phyloP scores from a whole-genome alignment of 1,140 invertebrate genomes.

The Euura saliciscinereae region DNA sequence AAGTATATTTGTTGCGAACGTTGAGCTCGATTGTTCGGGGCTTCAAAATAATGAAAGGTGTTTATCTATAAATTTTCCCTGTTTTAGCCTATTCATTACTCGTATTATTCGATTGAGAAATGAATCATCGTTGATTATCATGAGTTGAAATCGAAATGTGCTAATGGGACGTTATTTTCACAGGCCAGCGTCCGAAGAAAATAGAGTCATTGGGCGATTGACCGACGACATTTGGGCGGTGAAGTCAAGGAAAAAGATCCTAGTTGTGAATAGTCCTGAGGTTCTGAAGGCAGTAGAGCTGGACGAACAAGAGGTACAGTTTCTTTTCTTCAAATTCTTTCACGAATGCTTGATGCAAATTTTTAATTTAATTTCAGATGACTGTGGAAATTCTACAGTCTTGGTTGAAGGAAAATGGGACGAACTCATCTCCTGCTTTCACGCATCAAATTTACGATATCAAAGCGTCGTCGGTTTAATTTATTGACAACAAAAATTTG shows the following conservation, averaged over 20 bases:
- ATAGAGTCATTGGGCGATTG: constrained; percentile 35
- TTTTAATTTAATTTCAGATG: constrained; percentile 27
- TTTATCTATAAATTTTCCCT: too few relatives aligned
- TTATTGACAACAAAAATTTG: background rate
- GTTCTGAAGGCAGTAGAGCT: constrained; percentile 32
- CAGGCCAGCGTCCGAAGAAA: constrained; percentile 19
- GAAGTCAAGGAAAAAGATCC: constrained; percentile 35
- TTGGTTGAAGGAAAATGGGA: constrained; percentile 35
- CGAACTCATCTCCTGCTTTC: constrained; percentile 27
- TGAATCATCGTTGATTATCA: too few relatives aligned
- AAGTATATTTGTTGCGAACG: too few relatives aligned
- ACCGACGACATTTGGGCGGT: constrained; percentile 37
- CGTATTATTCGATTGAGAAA: too few relatives aligned
- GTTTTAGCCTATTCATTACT: too few relatives aligned
- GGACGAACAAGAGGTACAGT: constrained; percentile 25
- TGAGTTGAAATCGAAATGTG: too few relatives aligned
- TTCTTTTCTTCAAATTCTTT: background rate
- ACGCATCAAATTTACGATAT: constrained; percentile 30
- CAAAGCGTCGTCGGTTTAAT: background rate
- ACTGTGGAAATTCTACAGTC: constrained; percentile 32
- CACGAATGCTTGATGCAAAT: constrained; percentile 10
- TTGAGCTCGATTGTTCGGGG: too few relatives aligned
- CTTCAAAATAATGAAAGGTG: too few relatives aligned
- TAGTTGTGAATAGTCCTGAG: constrained; percentile 31
- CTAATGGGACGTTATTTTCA: background rate